Percentiles rank a stretch among this genome's conserved stretches.
These are phyloP conservation scores for Apostichopus californicus DNA, from an alignment of 35 echinoderm and acorn worm species.

Conservation along the genomic window DNA sequence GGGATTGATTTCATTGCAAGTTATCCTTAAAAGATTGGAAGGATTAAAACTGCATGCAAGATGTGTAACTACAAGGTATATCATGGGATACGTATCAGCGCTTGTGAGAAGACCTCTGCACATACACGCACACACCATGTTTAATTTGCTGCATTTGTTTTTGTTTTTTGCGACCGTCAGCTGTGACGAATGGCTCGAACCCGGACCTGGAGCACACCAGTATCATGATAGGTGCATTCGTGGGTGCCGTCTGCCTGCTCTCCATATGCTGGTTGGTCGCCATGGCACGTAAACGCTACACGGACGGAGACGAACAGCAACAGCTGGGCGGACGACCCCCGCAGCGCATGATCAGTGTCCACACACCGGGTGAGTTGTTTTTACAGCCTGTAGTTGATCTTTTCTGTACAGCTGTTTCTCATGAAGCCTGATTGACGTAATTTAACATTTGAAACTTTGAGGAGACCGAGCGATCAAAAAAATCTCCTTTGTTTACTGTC, in stretches of 20 bases:
- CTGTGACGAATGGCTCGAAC: conserved; percentile 55
- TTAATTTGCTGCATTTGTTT: background rate
- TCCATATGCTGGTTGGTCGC: conserved; percentile 93
- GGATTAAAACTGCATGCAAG: no score
- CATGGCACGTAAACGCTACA: conserved; percentile 85
- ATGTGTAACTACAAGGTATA: no score
- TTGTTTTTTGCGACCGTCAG: background rate
- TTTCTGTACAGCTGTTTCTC: no score
- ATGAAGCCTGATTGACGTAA: no score
- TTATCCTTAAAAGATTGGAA: background rate
- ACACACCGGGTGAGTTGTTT: conserved; percentile 66
- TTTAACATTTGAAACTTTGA: no score
- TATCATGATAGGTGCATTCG: conserved; percentile 92
- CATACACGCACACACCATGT: no score
- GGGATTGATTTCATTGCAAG: no score
- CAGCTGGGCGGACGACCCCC: conserved; percentile 31
- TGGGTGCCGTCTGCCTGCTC: conserved; percentile 84
- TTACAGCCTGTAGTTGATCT: background rate
- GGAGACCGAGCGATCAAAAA: no score
- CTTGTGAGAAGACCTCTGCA: no score
- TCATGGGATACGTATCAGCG: no score
- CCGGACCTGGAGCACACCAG: conserved; percentile 83
- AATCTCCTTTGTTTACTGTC: no score
- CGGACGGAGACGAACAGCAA: conserved; percentile 56
- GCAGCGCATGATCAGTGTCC: conserved; percentile 75